phyloP scores from a whole-genome alignment of 2,797 vertebrate genomes.

The Bufotes viridis region DNA sequence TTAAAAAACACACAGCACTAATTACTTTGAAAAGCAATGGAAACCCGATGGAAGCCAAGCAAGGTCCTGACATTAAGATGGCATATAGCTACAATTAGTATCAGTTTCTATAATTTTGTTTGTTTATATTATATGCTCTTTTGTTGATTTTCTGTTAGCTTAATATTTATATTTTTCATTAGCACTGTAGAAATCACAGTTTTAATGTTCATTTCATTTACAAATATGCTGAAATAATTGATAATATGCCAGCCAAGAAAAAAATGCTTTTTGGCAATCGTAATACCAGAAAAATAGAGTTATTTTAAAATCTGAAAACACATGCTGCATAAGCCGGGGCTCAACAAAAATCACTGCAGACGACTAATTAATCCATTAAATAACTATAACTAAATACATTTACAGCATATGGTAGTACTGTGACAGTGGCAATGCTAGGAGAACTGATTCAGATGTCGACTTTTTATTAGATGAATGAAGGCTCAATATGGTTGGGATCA shows the following conservation, averaged over 20 bases:
- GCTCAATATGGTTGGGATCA: conserved; percentile 19
- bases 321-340: conserved; percentile 28
- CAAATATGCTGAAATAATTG: conserved; percentile 49
- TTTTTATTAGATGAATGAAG: conserved; percentile 36
- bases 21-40: too few relatives aligned
- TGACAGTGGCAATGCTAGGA: conserved; percentile 49
- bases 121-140: conserved; percentile 45
- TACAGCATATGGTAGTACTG: conserved; percentile 52
- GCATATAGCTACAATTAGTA: background rate
- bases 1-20: too few relatives aligned
- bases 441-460: conserved; percentile 37
- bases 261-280: conserved; percentile 24
- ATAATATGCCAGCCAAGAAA: conserved; percentile 35
- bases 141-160: conserved; percentile 53
- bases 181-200: conserved; percentile 53
- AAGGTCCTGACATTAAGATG: background rate
- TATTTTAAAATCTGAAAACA: conserved; percentile 48
- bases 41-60: background rate
- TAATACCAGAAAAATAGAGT: conserved; percentile 6
- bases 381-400: conserved; percentile 52
- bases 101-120: background rate
- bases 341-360: conserved; percentile 44
- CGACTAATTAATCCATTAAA: conserved; percentile 58
- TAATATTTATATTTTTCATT: conserved; percentile 55
- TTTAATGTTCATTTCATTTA: conserved; percentile 35